Base-by-base conservation (phyloP, 1,140 invertebrate species). In the Dysdera silvatica region DNA sequence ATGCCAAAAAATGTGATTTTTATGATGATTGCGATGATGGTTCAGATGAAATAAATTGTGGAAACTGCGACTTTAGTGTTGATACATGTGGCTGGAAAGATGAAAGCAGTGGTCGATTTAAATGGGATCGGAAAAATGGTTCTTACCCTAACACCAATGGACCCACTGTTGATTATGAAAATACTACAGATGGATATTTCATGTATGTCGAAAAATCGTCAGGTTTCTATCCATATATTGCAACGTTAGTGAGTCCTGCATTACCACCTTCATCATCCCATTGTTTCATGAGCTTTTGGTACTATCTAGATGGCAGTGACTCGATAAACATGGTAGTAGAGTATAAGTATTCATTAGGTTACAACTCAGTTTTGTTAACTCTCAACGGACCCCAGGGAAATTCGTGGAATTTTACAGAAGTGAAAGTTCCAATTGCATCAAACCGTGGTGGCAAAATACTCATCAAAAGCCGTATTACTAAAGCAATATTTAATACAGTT, bases 241-340 rank as follows among this genome's bases (percentile, higher is more conserved):
- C 65, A 8, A n/a, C 20, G 10, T 45, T 67, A 40, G 33, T 16
- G 6, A 63, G 60, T 47, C 66, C 66, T 18, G 0, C 20, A 5
- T 40, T 67, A 8, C 60, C 66, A 7, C 32, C 49, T 16, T 48
- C 35, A 3, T 67, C 66, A 3, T 41, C 57, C 12, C 66, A 67
- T 40, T 67, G 66, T 47, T 47, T 63, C 14, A 59, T 67, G 33
- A n/a, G 33, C 1, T 67, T 67, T 49, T 63, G 66, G 60, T 55
- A 59, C 7, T 47, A 65, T 37, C 6, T 26, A 26, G 7, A 16
- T n/a, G n/a, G n/a, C n/a, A n/a, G n/a, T n/a, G n/a, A n/a, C n/a
- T n/a, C n/a, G n/a, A n/a, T n/a, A n/a, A n/a, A n/a, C n/a, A n/a
- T n/a, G n/a, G n/a, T n/a, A n/a, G n/a, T n/a, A n/a, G n/a, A n/a